phyloP scores from a whole-genome alignment of 2,888 invertebrate species.

The Eueremaeus valkanovi region DNA sequence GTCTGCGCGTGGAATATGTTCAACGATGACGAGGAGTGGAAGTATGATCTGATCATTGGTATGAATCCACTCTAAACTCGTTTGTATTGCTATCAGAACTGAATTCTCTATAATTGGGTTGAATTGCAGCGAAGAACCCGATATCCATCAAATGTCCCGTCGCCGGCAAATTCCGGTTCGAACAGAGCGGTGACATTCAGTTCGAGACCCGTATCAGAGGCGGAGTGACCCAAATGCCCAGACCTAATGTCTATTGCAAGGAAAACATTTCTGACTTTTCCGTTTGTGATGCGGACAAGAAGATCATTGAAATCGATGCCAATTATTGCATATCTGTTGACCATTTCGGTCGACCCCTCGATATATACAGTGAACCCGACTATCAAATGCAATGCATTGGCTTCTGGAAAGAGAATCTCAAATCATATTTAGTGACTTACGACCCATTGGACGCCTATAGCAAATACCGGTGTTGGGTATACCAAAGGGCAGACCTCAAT shows the following conservation, averaged over 20 bases:
- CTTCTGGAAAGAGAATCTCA: conserved; percentile 95
- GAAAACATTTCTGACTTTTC: conserved; percentile 91
- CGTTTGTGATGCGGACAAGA: conserved; percentile 91
- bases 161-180: conserved; percentile 92
- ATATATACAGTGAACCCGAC: conserved; percentile 94
- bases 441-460: conserved; percentile 94
- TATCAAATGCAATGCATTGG: conserved; percentile 95
- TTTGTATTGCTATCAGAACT: not conserved
- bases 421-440: conserved; percentile 90
- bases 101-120: not conserved
- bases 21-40: conserved; percentile 75
- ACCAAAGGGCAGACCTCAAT: conserved; percentile 89
- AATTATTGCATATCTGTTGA: conserved; percentile 96
- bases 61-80: conserved; percentile 44
- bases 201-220: conserved; percentile 93
- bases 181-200: conserved; percentile 79
- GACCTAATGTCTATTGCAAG: conserved; percentile 87
- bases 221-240: conserved; percentile 87
- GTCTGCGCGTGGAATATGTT: conserved; percentile 94
- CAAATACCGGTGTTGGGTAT: conserved; percentile 95
- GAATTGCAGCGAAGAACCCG: conserved; percentile 63
- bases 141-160: conserved; percentile 90
- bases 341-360: conserved; percentile 86
- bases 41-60: conserved; percentile 74
- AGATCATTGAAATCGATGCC: conserved; percentile 88